Conservation (phyloP, 2,113 vertebrate species). For the Ibidorhyncha struthersii region DNA sequence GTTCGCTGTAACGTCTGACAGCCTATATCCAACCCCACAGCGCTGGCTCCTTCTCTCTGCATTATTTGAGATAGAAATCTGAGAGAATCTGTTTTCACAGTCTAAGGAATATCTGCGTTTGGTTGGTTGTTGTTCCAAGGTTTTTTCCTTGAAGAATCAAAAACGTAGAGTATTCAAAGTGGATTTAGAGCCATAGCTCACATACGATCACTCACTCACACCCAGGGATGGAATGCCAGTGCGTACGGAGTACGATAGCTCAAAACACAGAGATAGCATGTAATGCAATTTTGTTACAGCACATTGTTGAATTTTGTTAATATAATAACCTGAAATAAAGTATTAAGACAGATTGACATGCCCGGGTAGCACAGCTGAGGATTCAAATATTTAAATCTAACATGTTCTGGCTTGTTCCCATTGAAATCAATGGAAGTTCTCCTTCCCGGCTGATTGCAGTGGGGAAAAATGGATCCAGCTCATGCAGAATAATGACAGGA, state of each 20-base stretch:
- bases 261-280: neutral
- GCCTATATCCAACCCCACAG: neutral
- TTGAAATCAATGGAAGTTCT: constrained; percentile 18
- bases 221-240: neutral
- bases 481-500: neutral
- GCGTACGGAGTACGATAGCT: neutral
- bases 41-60: neutral
- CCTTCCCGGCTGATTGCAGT: constrained; percentile 9
- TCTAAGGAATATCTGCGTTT: neutral
- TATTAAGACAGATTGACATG: constrained; percentile 24
- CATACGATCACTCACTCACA: neutral
- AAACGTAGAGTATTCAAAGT: neutral
- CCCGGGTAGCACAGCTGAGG: constrained; percentile 6
- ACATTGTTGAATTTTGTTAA: constrained; percentile 32
- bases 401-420: neutral
- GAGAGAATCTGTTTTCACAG: neutral
- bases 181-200: neutral
- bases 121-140: neutral
- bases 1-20: neutral
- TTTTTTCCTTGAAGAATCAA: neutral
- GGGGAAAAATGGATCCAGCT: constrained; percentile 5
- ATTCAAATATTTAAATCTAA: constrained; percentile 29
- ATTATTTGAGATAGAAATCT: neutral
- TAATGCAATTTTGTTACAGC: constrained; percentile 14
- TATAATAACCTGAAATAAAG: constrained; percentile 46